Conservation (phyloP, 1,140 invertebrate genomes). For the Calycopis cecrops region DNA sequence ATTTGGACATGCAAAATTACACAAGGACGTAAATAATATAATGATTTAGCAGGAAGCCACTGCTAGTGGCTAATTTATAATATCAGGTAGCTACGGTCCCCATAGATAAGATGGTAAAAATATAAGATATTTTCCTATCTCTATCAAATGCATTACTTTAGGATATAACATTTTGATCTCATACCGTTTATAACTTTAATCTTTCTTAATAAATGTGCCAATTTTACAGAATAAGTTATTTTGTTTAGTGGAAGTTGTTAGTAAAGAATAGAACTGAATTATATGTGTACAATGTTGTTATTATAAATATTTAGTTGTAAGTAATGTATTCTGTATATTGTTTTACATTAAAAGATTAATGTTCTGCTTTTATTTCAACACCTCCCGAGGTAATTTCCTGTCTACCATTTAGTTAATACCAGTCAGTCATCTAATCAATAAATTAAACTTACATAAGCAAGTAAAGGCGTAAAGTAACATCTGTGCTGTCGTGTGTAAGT, state of each 20-base stretch:
- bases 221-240: slow-evolving; percentile 11
- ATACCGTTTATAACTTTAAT: slow-evolving; percentile 9
- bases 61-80: too few species aligned
- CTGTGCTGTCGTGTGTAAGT: too few species aligned
- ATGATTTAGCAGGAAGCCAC: too few species aligned
- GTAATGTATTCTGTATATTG: slow-evolving; percentile 20
- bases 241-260: slow-evolving; percentile 13
- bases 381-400: background rate
- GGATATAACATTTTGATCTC: slow-evolving; percentile 17
- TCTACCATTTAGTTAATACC: too few species aligned
- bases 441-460: too few species aligned
- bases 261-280: slow-evolving; percentile 15
- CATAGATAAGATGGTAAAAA: too few species aligned
- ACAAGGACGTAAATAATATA: too few species aligned
- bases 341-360: slow-evolving; percentile 20
- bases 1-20: too few species aligned
- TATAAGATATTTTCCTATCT: too few species aligned
- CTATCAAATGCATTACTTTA: slow-evolving; percentile 9
- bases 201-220: slow-evolving; percentile 17
- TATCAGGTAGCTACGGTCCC: too few species aligned
- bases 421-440: too few species aligned
- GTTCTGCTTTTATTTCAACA: slow-evolving; percentile 2
- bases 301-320: slow-evolving; percentile 21
- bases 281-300: slow-evolving; percentile 19
- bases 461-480: too few species aligned